Evolutionary conservation across 2,113 vertebrate genomes (phyloP), one percentile per base, ranked within the genome.

Genomic region (Genyomyrus donnyi): DNA sequence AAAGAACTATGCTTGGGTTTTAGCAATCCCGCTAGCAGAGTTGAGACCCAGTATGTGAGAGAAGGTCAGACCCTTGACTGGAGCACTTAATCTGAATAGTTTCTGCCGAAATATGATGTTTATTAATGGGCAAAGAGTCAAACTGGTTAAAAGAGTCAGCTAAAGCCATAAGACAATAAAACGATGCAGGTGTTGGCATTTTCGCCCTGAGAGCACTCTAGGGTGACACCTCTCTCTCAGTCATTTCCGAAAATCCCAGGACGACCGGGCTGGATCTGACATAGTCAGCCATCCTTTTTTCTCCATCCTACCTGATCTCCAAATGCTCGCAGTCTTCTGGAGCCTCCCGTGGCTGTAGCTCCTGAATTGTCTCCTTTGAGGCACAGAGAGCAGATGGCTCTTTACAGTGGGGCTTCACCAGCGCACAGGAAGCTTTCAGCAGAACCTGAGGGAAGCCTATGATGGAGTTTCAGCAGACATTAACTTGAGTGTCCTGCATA

Each of bases 81-180:
- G 5, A 80, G 17, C 9, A 19, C 74, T 80, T 80, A 42, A 42
- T 19, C 15, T 19, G 74, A 80, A 80, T 80, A 17, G 35, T 17
- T 42, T 80, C 13, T 1, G 5, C 3, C 17, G 17, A 80, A 80
- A 80, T 80, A 39, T 5, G 5, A 42, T 39, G 17, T 39, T 80
- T 19, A 80, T 80, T 80, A 42, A 80, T 42, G 35, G 31, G 11
- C 74, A 80, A 80, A 80, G 15, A 80, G 11, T 80, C 35, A 35
- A 42, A 35, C 1, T 80, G 31, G 17, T 13, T 80, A 49, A 49
- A 49, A 85, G 46, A 46, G 45, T 24, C 19, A n/a, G 42, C 45
- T 48, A 91, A 89, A 89, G 21, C 27, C 88, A 88, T 45, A 77
- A 87, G 88, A 87, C 62, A 86, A 49, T 77, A 27, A 89, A 35